phyloP scores from a whole-genome alignment of 1,140 invertebrate species.

The Cotesia vestalis region DNA sequence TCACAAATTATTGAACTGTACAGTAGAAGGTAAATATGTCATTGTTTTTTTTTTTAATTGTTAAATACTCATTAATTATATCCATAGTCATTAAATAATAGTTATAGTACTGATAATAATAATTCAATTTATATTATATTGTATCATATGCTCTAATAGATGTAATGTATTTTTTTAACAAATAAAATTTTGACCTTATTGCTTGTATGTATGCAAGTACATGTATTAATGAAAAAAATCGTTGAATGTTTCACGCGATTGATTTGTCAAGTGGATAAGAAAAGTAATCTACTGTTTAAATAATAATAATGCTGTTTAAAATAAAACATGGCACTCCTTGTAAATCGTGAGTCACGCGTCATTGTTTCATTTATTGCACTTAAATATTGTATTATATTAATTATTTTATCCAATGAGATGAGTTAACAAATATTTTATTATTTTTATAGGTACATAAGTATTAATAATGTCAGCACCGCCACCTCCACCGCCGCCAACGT shows the following conservation, averaged over 20 bases:
- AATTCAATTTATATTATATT: background rate
- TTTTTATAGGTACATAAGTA: slow-evolving; percentile 24
- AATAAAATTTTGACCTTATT: background rate
- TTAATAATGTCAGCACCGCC: slow-evolving; percentile 69
- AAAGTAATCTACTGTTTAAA: background rate
- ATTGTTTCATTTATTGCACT: slow-evolving; percentile 8
- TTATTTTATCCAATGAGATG: background rate
- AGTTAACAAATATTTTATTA: background rate
- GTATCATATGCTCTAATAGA: slow-evolving; percentile 1
- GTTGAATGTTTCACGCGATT: slow-evolving; percentile 23
- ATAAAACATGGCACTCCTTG: slow-evolving; percentile 30
- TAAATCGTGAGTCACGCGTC: slow-evolving; percentile 34
- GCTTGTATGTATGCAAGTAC: background rate
- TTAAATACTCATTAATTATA: background rate
- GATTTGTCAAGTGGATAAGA: slow-evolving; percentile 21
- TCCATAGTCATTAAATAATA: background rate
- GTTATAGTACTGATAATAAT: no score
- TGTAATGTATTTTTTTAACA: background rate
- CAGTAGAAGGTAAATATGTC: slow-evolving; percentile 32
- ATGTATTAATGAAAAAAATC: background rate
- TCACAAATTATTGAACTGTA: background rate
- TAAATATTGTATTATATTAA: background rate
- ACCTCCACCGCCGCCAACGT: slow-evolving; percentile 68
- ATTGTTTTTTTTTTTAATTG: background rate
- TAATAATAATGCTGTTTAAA: slow-evolving; percentile 26